Base-by-base conservation (phyloP, 1,140 invertebrate species). In the Cataglyphis hispanica region DNA sequence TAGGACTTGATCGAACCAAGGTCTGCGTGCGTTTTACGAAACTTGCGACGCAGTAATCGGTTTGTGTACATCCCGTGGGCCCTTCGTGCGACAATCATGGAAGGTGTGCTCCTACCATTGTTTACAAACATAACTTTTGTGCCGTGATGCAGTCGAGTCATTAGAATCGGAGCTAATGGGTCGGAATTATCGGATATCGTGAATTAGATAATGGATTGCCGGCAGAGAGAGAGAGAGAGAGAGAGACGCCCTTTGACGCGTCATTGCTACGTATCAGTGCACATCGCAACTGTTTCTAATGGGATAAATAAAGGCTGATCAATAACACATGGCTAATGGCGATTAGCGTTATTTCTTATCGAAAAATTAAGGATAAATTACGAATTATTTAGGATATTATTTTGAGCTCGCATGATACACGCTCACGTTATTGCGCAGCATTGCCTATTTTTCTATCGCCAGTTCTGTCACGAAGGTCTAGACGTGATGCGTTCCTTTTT, bases 41-140 rank as follows among this genome's bases (percentile, higher is more conserved):
- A 74, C 61, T 78, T 70, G 60, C 75, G 83, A 76, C 84, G 86
- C 72, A 86, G 60, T 53, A 5, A 19, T 4, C 46, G 13, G 40
- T 78, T 25, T 22, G 58, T 31, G 5, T 34, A 22, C 27, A 27
- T 34, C 25, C 10, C 40, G 19, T 27, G 19, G 19, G 19, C 27
- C n/a, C 19, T 50, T 50, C 31, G 25, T 16, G 13, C 75, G 19
- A 53, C 10, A 66, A 76, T 13, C 56, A 61, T 67, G 76, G 19
- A 7, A 5, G 75, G n/a, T n/a, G n/a, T 50, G 75, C 10, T 31
- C 60, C 5, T 25, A 25, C n/a, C 25, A 25, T 74, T 74, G 75
- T 78, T 78, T 78, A 78, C 76, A 78, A 78, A 78, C 76, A 78
- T 22, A 13, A 77, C 53, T 77, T 77, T 66, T 11, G 58, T 19